Percentiles rank a stretch among this genome's conserved stretches.
Evolutionary conservation across 2,888 invertebrate genomes (phyloP).

Genomic region (Rhogogaster chlorosoma): DNA sequence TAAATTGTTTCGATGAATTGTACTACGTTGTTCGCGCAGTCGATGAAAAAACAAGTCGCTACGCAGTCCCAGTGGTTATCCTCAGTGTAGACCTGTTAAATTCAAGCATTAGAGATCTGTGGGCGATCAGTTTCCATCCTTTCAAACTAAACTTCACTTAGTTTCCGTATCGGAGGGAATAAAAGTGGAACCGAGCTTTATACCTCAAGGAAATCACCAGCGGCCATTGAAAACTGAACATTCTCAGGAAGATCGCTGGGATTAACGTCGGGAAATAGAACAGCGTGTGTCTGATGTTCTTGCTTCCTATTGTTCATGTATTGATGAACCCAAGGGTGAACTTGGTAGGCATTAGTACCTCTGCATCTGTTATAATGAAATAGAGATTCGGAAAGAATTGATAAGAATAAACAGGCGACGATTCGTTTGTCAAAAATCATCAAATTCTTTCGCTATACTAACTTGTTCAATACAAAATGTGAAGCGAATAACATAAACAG

Average conservation of each 20-base stretch:
- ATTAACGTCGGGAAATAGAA: conserved; percentile 93
- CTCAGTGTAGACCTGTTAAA: conserved; percentile 83
- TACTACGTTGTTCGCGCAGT: conserved; percentile 98
- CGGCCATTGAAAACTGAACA: conserved; percentile 94
- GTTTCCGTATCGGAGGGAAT: not conserved
- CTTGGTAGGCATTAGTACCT: conserved; percentile 85
- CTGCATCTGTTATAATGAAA: conserved; percentile 79
- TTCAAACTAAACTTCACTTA: not conserved
- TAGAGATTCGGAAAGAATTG: conserved; percentile 63
- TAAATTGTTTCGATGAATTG: conserved; percentile 96
- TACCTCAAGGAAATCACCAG: conserved; percentile 97
- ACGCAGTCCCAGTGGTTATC: conserved; percentile 92
- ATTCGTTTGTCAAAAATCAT: not conserved
- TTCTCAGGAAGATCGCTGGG: conserved; percentile 84
- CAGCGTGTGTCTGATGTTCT: conserved; percentile 88
- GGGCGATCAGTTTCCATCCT: conserved; percentile 20
- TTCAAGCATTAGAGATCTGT: not conserved
- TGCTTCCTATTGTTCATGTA: conserved; percentile 93
- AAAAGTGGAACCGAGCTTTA: not conserved
- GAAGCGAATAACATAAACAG: conserved; percentile 98
- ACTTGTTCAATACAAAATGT: conserved; percentile 96
- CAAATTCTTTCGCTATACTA: conserved; percentile 61
- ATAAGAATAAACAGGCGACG: not conserved
- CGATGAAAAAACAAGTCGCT: conserved; percentile 98
- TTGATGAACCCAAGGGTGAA: conserved; percentile 98